Base-by-base conservation (phyloP, 2,888 invertebrate genomes). In the Cheiracanthium punctorium region DNA sequence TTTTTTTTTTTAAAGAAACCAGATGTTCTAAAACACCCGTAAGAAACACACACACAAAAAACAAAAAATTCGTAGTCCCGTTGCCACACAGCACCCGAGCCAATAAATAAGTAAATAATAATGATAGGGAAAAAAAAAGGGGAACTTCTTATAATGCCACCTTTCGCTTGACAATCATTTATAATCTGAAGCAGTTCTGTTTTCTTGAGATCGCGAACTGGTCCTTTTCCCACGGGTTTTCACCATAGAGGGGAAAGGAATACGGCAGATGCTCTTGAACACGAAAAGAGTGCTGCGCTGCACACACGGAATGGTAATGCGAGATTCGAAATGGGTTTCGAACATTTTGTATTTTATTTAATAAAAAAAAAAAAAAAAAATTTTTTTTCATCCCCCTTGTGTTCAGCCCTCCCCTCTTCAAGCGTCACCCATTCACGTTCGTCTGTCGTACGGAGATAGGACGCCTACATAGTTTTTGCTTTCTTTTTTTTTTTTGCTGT, bases 221-320 rank as follows among this genome's bases (percentile, higher is more conserved):
- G 41, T 69, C 74, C 58, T 85, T 84, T 85, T 85, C 79, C 84
- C 84, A 79, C 79, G 77, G 33, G 17, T 17, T 30, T 76, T 24
- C 20, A 20, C 12, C 17, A 14, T 4, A 0, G 24, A 10, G 12
- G 24, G 67, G 32, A 30, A 71, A 30, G 65, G 33, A 48, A 65
- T 32, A 69, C 30, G 75, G 73, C 84, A 84, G 84, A 84, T 84
- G 84, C 77, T 82, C 30, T 48, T 65, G 24, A 20, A 48, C 20
- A 67, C 10, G 41, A 69, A 48, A 73, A 43, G 70, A 29, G 48
- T n/a, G n/a, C n/a, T n/a, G n/a, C n/a, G n/a, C n/a, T n/a, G n/a
- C n/a, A n/a, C n/a, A n/a, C 65, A 71, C 28, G 77, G 67, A 76
- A 73, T 71, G 65, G 67, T 72, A 77, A 77, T 77, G 77, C 52